phyloP scores from a whole-genome alignment of 2,113 vertebrate genomes.

The Mastomys natalensis region DNA sequence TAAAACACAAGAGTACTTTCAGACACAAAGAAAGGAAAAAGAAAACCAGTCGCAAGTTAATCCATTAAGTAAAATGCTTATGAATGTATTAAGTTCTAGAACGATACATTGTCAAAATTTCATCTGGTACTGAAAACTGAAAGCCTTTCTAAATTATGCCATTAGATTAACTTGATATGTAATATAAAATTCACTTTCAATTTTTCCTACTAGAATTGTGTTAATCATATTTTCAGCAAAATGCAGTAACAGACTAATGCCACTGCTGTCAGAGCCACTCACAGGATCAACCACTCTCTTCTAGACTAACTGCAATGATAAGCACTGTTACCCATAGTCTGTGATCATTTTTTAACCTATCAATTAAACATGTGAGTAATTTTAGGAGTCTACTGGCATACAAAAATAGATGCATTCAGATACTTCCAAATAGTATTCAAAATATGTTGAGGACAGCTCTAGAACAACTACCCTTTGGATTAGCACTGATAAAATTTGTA shows the following conservation, averaged over 20 bases:
- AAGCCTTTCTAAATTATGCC: constrained; percentile 68
- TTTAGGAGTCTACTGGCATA: constrained; percentile 76
- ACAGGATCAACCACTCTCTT: constrained; percentile 85
- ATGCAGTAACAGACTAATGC: constrained; percentile 78
- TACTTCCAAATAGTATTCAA: constrained; percentile 67
- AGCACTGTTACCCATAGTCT: constrained; percentile 81
- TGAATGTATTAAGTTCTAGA: constrained; percentile 27
- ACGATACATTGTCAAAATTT: constrained; percentile 52
- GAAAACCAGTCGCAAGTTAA: background rate
- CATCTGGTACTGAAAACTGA: constrained; percentile 45
- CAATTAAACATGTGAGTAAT: constrained; percentile 87
- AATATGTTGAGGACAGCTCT: constrained; percentile 73
- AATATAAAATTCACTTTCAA: constrained; percentile 71
- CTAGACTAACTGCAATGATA: constrained; percentile 84
- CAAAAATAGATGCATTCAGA: constrained; percentile 78
- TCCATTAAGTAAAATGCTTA: constrained; percentile 50
- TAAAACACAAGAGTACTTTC: background rate
- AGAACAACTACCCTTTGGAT: constrained; percentile 72
- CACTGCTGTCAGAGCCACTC: constrained; percentile 73
- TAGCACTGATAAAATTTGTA: constrained; percentile 76
- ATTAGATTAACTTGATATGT: constrained; percentile 76
- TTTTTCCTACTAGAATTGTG: constrained; percentile 64
- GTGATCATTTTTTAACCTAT: constrained; percentile 88
- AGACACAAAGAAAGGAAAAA: constrained; percentile 20
- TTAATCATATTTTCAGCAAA: constrained; percentile 86